A percentile compares a stretch with the other conserved stretches of the same genome.
phyloP scores from a whole-genome alignment of 2,888 invertebrate genomes.

The Xestoiulus laeticollis region DNA sequence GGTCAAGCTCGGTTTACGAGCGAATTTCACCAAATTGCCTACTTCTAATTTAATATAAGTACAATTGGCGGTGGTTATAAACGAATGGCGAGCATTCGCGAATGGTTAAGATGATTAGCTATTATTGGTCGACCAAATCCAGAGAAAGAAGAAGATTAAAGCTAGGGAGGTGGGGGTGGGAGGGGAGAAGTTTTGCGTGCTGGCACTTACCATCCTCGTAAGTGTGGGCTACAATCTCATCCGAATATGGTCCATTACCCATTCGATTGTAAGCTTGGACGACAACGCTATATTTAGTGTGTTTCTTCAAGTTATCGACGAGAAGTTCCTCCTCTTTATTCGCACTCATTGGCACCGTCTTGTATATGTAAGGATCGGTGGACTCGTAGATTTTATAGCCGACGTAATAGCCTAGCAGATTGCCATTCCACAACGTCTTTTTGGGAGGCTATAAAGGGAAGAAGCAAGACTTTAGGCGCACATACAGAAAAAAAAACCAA shows the following conservation, averaged over 20 bases:
- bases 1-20: constrained; percentile 21
- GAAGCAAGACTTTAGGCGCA: constrained; percentile 18
- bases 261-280: constrained; percentile 60
- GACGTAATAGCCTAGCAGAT: constrained; percentile 65
- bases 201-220: constrained; percentile 59
- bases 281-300: constrained; percentile 59
- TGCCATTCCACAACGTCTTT: constrained; percentile 62
- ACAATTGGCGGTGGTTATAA: constrained; percentile 25
- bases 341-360: constrained; percentile 56
- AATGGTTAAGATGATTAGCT: constrained; percentile 31
- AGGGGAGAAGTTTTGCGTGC: background rate
- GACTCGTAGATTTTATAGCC: constrained; percentile 60
- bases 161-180: background rate
- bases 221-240: constrained; percentile 58
- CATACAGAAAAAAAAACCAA: background rate
- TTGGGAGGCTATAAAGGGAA: constrained; percentile 60
- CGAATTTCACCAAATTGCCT: constrained; percentile 22
- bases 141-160: constrained; percentile 1
- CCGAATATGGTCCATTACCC: constrained; percentile 59
- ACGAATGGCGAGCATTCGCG: constrained; percentile 1
- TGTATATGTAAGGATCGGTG: constrained; percentile 34
- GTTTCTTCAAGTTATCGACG: constrained; percentile 61
- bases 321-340: constrained; percentile 58
- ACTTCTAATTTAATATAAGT: constrained; percentile 33
- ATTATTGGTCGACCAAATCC: constrained; percentile 34